A percentile compares a stretch with the other conserved stretches of the same genome.
These are phyloP conservation scores for Paramisgurnus dabryanus DNA, from an alignment of 2,113 vertebrate species.

Conservation along the genomic window DNA sequence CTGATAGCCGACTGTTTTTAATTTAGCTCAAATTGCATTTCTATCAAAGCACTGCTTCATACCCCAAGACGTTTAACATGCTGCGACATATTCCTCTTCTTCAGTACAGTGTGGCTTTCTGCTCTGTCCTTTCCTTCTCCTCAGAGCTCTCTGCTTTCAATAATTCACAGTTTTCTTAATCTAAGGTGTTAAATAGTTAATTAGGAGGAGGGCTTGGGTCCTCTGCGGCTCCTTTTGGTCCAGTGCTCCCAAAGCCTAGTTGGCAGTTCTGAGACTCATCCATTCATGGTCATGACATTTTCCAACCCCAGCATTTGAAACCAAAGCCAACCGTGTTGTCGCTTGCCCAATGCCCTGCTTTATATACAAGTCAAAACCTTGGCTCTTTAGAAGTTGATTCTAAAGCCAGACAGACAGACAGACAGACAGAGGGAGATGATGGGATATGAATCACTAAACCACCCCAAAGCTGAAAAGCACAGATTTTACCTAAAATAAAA, in stretches of 20 bases:
- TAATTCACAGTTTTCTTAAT: constrained; percentile 53
- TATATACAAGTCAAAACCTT: constrained; percentile 17
- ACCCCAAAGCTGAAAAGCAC: not conserved
- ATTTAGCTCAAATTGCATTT: constrained; percentile 16
- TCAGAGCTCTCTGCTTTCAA: constrained; percentile 33
- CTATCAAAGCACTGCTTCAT: not conserved
- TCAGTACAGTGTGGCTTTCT: constrained; percentile 1
- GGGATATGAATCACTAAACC: not conserved
- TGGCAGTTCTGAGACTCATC: constrained; percentile 32
- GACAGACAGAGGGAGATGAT: not conserved
- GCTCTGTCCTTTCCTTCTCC: constrained; percentile 6
- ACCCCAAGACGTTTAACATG: constrained; percentile 16
- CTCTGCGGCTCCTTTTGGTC: constrained; percentile 28
- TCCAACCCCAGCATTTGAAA: constrained; percentile 32
- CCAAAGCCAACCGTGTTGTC: constrained; percentile 21
- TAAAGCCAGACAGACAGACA: not conserved
- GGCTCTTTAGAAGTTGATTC: not conserved
- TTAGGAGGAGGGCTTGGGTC: constrained; percentile 16
- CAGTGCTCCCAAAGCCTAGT: constrained; percentile 9
- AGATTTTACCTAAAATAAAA: not conserved
- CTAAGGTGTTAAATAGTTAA: constrained; percentile 52
- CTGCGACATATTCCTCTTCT: constrained; percentile 9
- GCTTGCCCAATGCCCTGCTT: constrained; percentile 38
- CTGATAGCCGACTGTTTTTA: constrained; percentile 26
- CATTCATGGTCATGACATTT: constrained; percentile 33